Evolutionary conservation across 2,797 vertebrate genomes (phyloP).

Genomic region (Phylloscopus collybita): DNA sequence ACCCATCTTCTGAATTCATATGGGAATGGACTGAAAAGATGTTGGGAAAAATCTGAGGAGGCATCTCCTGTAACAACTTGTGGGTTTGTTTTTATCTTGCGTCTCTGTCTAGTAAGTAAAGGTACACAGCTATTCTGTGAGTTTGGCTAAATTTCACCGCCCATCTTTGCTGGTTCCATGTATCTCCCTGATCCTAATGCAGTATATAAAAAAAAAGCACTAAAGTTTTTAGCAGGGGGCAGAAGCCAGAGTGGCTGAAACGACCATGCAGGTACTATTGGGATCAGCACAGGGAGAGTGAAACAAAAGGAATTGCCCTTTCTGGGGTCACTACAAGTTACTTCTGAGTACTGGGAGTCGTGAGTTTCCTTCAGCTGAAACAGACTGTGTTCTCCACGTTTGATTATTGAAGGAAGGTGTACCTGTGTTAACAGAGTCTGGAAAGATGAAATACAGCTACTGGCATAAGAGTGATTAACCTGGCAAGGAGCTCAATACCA

Average conservation of each 20-base stretch:
- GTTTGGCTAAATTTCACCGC: neutral
- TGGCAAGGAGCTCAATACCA: neutral
- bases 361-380: neutral
- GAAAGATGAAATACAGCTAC: neutral
- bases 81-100: neutral
- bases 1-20: fast-evolving
- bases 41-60: neutral
- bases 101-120: neutral
- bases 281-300: neutral
- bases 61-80: neutral
- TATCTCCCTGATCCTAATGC: neutral
- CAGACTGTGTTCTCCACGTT: neutral
- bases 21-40: neutral
- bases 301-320: neutral
- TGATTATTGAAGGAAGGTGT: neutral
- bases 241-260: neutral
- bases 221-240: neutral
- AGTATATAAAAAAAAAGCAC: neutral
- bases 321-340: neutral
- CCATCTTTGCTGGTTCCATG: neutral
- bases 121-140: neutral
- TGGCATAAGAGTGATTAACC: slow-evolving; percentile 21
- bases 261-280: neutral
- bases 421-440: neutral
- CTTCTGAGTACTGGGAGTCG: neutral